Conservation (phyloP, 2,888 invertebrate genomes). For the Lathronympha strigana region DNA sequence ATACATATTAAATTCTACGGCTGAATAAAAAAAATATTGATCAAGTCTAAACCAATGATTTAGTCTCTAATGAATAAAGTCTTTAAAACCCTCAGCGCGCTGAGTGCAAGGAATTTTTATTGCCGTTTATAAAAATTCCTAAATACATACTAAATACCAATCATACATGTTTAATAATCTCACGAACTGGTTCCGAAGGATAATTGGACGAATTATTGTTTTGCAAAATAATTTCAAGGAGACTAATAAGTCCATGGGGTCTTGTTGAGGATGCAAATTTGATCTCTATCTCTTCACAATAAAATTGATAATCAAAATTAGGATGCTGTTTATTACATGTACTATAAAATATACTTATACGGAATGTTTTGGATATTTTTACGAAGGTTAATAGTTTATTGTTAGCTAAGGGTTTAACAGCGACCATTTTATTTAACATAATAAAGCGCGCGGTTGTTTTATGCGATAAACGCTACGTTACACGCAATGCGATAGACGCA, state of each 20-base stretch:
- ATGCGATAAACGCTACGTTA: no score
- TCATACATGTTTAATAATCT: constrained; percentile 14
- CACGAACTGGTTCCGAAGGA: constrained; percentile 16
- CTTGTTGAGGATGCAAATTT: background rate
- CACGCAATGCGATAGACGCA: no score
- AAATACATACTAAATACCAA: constrained; percentile 25
- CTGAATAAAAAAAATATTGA: background rate
- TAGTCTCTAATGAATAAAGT: constrained; percentile 9
- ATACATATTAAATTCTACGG: no score
- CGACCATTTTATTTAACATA: no score
- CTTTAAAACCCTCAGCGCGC: constrained; percentile 12
- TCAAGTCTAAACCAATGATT: constrained; percentile 9
- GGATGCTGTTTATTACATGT: no score
- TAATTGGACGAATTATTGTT: constrained; percentile 24
- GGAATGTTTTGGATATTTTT: no score
- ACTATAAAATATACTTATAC: no score
- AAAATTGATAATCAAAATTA: no score
- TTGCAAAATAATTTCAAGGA: constrained; percentile 3
- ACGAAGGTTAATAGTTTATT: no score
- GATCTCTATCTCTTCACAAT: background rate
- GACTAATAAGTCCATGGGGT: background rate
- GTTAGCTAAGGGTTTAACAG: no score
- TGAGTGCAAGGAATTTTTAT: constrained; percentile 28
- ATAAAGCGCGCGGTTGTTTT: no score
- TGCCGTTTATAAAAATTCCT: constrained; percentile 14